Base-by-base conservation (phyloP, 2,797 vertebrate species). In the Gallinago solitaria region DNA sequence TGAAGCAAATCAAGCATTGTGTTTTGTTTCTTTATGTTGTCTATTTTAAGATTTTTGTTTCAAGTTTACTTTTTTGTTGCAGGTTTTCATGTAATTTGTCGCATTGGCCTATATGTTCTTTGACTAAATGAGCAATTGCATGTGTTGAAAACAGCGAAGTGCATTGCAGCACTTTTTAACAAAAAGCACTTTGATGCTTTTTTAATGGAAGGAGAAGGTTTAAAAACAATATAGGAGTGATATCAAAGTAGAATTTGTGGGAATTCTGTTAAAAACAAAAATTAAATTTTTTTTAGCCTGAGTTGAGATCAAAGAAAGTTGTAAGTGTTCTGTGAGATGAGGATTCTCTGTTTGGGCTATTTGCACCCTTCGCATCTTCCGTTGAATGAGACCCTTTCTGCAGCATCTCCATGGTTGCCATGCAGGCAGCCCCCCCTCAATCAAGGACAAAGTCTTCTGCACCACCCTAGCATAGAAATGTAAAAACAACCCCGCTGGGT, bases 21-120 rank as follows among this genome's bases (percentile, higher is more conserved):
- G n/a, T 20, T 87, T 90, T 88, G 65, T 90, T 90, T 85, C 65
- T 90, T 89, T 91, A 16, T 51, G 13, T 89, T 64, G 65, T 88
- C 83, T 95, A 41, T 45, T 90, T 90, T 78, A 90, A 82, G 84
- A 51, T 70, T 88, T 89, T 95, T 94, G 74, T 93, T 96, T 87
- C 77, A 32, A 70, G 73, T 81, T 91, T 83, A 81, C 70, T 85
- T 89, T 91, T 82, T 79, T 76, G 43, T 25, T 76, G 37, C 43
- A 67, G 27, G 23, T 87, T 92, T 68, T 89, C 67, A 7, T 32
- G 27, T 1, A 1, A 35, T 91, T 90, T 92, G 90, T 93, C 86
- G 60, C 51, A 2, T 65, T 89, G 88, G 60, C 75, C 64, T 70
- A 3, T 63, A 16, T 56, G 54, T 79, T 90, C 67, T 39, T 32